Conservation (phyloP, 2,888 invertebrate species). For the Uropetala carovei region DNA sequence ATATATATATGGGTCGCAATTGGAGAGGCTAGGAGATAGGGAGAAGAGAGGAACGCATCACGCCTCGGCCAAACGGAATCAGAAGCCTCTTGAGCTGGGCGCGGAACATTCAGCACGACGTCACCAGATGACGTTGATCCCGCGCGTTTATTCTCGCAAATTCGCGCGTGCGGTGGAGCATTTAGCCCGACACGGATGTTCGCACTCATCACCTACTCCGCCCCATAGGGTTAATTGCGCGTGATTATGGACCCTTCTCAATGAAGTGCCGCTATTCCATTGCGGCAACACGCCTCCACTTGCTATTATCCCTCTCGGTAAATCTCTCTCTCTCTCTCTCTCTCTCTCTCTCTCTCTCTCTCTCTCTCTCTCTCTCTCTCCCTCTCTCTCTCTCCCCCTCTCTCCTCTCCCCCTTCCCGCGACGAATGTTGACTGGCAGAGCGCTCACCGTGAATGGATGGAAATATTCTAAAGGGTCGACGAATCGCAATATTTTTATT, state of each 20-base stretch:
- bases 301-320: neutral
- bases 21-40: no score
- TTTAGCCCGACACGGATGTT: neutral
- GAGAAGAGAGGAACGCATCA: no score
- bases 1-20: no score
- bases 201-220: neutral
- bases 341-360: neutral
- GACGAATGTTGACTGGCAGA: neutral
- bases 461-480: no score
- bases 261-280: neutral
- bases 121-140: conserved; percentile 4
- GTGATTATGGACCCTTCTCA: conserved; percentile 19
- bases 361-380: neutral
- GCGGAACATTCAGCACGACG: neutral
- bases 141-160: neutral
- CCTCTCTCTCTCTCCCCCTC: neutral
- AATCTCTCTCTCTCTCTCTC: neutral
- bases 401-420: no score
- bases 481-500: no score
- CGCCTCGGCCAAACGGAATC: neutral
- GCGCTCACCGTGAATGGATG: no score
- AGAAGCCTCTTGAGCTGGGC: neutral
- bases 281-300: neutral
- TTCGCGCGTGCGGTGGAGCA: neutral
- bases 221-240: neutral